Conservation (phyloP, 2,113 vertebrate species). For the Pogona vitticeps region DNA sequence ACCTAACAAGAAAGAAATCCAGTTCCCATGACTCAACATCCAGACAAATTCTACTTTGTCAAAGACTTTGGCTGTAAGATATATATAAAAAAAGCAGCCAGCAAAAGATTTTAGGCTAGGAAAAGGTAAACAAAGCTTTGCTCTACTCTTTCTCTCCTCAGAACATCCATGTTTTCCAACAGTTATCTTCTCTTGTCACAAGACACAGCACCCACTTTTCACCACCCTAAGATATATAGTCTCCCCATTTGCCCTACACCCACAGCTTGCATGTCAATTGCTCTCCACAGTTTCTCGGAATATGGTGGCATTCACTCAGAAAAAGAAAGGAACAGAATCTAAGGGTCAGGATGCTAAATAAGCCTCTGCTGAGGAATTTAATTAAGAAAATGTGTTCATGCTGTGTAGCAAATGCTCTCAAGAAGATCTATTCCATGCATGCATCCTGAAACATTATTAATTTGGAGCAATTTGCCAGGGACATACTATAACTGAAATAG, state of each 20-base stretch:
- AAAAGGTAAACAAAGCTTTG: too few species aligned
- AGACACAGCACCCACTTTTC: neutral
- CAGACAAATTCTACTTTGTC: too few species aligned
- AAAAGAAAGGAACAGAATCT: neutral
- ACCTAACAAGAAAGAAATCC: too few species aligned
- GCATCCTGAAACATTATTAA: constrained; percentile 12
- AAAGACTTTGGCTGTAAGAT: too few species aligned
- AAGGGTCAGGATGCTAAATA: constrained; percentile 34
- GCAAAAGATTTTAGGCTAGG: too few species aligned
- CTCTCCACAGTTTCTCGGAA: neutral
- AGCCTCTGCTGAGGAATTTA: constrained; percentile 12
- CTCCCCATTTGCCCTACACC: too few species aligned
- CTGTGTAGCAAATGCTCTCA: constrained; percentile 20
- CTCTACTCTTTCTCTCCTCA: too few species aligned
- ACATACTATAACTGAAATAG: constrained; percentile 10
- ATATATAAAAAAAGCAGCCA: too few species aligned
- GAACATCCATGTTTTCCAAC: too few species aligned
- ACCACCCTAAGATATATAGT: neutral
- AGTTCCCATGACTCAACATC: too few species aligned
- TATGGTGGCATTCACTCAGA: neutral
- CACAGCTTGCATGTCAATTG: neutral
- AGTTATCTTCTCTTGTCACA: too few species aligned
- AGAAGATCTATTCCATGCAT: constrained; percentile 34
- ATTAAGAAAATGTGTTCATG: constrained; percentile 28
- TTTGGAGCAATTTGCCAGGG: constrained; percentile 12